Conservation (phyloP, 2,113 vertebrate genomes). For the Furnarius figulus region DNA sequence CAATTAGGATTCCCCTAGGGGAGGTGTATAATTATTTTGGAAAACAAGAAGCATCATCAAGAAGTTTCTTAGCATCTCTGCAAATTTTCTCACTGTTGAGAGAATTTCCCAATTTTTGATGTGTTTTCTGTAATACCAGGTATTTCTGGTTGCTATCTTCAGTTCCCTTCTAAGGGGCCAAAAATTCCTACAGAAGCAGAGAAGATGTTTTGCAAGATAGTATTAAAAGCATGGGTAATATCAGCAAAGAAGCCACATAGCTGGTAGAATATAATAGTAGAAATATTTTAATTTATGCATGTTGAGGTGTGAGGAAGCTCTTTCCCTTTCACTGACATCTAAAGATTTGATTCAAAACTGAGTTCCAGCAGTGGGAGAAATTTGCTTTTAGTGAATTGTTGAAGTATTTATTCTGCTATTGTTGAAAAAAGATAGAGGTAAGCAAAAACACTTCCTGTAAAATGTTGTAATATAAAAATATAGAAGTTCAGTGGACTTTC, state of each 20-base stretch:
- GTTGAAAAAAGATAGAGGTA: background rate
- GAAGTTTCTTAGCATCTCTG: background rate
- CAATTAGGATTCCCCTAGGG: background rate
- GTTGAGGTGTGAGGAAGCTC: background rate
- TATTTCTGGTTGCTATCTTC: background rate
- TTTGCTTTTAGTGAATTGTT: background rate
- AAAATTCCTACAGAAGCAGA: background rate
- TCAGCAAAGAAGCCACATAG: background rate
- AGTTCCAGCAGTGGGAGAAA: background rate
- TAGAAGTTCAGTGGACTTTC: background rate
- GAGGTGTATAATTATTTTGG: background rate
- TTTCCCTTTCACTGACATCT: background rate
- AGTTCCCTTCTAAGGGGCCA: background rate
- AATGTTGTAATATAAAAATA: background rate
- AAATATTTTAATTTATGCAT: background rate
- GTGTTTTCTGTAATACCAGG: background rate
- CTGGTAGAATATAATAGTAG: background rate
- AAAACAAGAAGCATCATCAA: background rate
- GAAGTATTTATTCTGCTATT: background rate
- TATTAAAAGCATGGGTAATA: background rate
- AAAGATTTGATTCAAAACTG: background rate
- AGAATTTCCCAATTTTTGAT: background rate
- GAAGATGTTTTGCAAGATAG: background rate
- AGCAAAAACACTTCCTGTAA: background rate
- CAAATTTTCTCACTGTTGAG: background rate